These are phyloP conservation scores for Dorcus parallelipipedus DNA, from an alignment of 2,888 invertebrate species.

Conservation along the genomic window DNA sequence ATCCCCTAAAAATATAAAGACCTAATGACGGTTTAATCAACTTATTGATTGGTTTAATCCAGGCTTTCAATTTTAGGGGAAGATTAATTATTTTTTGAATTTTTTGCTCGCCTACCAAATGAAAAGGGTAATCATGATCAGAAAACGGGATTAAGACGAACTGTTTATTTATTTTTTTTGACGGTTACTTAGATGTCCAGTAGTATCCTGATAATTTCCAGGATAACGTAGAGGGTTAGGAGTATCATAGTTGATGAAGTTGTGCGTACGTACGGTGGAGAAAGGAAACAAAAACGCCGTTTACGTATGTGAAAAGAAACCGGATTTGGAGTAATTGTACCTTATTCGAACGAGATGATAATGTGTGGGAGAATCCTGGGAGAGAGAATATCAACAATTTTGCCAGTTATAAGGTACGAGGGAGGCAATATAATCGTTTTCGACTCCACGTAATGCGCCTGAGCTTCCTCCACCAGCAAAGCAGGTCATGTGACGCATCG, in stretches of 20 bases:
- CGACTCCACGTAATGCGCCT: conserved; percentile 25
- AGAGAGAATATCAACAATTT: conserved; percentile 17
- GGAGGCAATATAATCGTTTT: conserved; percentile 3
- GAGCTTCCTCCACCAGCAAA: conserved; percentile 34
- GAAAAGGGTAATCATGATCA: too few species aligned
- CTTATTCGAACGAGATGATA: conserved; percentile 11
- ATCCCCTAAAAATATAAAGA: too few species aligned
- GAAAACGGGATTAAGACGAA: too few species aligned
- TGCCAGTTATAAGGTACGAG: conserved; percentile 7
- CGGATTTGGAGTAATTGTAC: conserved; percentile 1
- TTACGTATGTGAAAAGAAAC: background rate
- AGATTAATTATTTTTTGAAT: too few species aligned
- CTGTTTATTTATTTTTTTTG: too few species aligned
- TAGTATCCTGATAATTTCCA: background rate
- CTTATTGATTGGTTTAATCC: too few species aligned
- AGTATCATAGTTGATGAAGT: background rate
- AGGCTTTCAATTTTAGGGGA: too few species aligned
- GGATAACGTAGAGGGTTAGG: background rate
- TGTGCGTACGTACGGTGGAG: too few species aligned
- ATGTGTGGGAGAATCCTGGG: background rate
- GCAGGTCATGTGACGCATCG: conserved; percentile 48
- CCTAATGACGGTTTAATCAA: too few species aligned
- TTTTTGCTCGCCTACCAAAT: too few species aligned
- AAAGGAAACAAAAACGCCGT: background rate
- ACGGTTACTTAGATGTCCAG: too few species aligned